Percentiles rank a stretch among this genome's conserved stretches.
Evolutionary conservation across 2,888 invertebrate species (phyloP).

Genomic region (Hypomecis punctinalis): DNA sequence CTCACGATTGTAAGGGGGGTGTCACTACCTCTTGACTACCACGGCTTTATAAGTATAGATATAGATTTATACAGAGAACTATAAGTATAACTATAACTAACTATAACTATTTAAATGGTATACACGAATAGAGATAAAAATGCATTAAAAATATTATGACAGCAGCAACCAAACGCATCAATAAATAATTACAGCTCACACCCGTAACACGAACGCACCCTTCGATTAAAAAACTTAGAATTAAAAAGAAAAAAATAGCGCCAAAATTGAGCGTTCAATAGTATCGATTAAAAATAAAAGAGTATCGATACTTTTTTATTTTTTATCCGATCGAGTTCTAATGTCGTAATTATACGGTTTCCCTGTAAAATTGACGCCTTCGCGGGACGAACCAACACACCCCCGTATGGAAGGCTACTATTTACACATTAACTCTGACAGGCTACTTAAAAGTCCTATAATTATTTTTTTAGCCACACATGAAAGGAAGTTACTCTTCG

Average conservation of each 20-base stretch:
- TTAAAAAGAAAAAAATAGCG: conserved; percentile 50
- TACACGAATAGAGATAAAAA: conserved; percentile 6
- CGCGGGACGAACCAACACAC: conserved; percentile 49
- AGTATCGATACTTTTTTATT: conserved; percentile 58
- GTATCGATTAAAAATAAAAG: conserved; percentile 46
- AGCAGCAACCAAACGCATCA: conserved; percentile 64
- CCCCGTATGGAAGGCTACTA: conserved; percentile 67
- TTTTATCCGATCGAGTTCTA: conserved; percentile 64
- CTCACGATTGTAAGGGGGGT: no score
- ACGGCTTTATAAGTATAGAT: no score
- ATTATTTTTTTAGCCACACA: conserved; percentile 74
- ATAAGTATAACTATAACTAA: background rate
- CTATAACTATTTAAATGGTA: no score
- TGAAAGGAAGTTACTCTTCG: conserved; percentile 60
- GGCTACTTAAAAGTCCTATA: conserved; percentile 78
- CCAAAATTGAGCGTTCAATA: conserved; percentile 68
- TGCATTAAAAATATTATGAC: conserved; percentile 70
- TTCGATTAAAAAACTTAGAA: conserved; percentile 51
- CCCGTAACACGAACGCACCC: conserved; percentile 53
- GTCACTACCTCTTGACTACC: no score
- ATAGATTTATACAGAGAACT: background rate
- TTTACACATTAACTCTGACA: conserved; percentile 83
- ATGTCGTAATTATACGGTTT: conserved; percentile 79
- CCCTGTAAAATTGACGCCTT: conserved; percentile 79
- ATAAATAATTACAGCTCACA: conserved; percentile 66